Evolutionary conservation across 1,140 invertebrate genomes (phyloP), one percentile per base, ranked within the genome.

Genomic region (Zaprionus vittiger): DNA sequence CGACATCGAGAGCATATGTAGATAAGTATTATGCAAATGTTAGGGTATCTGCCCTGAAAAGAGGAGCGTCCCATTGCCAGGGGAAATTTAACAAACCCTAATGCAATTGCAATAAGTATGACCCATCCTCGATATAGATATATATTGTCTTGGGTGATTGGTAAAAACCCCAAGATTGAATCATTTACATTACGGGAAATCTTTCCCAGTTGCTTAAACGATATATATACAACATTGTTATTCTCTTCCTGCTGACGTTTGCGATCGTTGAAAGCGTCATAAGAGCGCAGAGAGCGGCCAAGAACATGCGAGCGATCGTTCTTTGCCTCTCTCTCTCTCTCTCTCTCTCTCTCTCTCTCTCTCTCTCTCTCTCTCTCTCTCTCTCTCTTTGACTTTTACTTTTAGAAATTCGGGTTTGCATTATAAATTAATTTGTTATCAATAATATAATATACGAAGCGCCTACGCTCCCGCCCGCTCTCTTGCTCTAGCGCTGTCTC

Each of bases 401-500:
- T 76, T 76, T 41, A 14, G 55, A 31, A 47, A 59, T 57, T 70
- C 56, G 41, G 38, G 26, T 69, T 81, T 71, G 74, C 70, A 89
- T 87, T 84, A 84, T 87, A 86, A 86, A 87, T 87, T 81, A 84
- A 89, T 81, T 89, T 89, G 78, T 89, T 87, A 87, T 87, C 83
- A 89, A 61, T 57, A 82, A 71, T 47, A 78, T 71, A 73, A 68
- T 67, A 47, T 56, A 17, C 6, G 12, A 55, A 26, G 59, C 38
- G 49, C 57, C 63, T 66, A 64, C 64, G 68, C 67, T 55, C 59
- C 44, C 47, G 60, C 37, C 34, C 26, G 37, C n/a, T 24, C 56
- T 22, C 65, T 7, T 38, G 73, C 61, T 49, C 44, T 57, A 22
- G 41, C n/a, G 41, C 41, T 47, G 2, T 41, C 54, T 63, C 64